Evolutionary conservation across 2,113 vertebrate genomes (phyloP), one percentile per base, ranked within the genome.

Genomic region (Amia ocellicauda): DNA sequence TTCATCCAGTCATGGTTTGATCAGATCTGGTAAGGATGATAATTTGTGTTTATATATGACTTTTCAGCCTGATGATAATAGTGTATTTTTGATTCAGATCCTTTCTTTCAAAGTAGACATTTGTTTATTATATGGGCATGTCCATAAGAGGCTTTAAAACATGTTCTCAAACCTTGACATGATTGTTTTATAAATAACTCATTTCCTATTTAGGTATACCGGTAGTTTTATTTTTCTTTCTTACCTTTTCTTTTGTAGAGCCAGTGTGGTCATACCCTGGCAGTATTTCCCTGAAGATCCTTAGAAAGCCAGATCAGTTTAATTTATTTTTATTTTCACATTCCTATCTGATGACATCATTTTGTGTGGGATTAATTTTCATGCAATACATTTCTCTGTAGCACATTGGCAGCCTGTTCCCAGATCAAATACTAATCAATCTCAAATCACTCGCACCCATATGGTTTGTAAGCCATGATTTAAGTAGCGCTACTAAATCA

Each of bases 181-280:
- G n/a, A 11, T n/a, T 57, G 19, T 23, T 54, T 43, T 53, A 28
- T 59, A 66, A 66, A 66, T 43, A 58, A 24, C 50, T 5, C 11
- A 20, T 60, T 19, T 53, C 64, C 58, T 66, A 59, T 66, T 60
- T 60, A 50, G 64, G 57, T 58, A 19, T 11, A 17, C n/a, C n/a
- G n/a, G 24, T 43, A n/a, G 16, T 47, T 11, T 47, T 47, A 5
- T 60, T 22, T 23, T 26, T 60, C n/a, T 60, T 13, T 17, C 36
- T 26, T 43, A 10, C 42, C 17, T 52, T 42, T 2, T 14, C 45
- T 17, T 50, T 26, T 49, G 49, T 19, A 0, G 41, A 53, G 9
- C 27, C 20, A 50, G 13, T 66, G 36, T 26, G 56, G 53, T 66
- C 31, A 60, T 59, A 52, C 22, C 26, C 47, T 60, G 58, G 49